Percentiles rank a stretch among this genome's conserved stretches.
phyloP scores from a whole-genome alignment of 2,888 invertebrate species.

The Agrochola lota region DNA sequence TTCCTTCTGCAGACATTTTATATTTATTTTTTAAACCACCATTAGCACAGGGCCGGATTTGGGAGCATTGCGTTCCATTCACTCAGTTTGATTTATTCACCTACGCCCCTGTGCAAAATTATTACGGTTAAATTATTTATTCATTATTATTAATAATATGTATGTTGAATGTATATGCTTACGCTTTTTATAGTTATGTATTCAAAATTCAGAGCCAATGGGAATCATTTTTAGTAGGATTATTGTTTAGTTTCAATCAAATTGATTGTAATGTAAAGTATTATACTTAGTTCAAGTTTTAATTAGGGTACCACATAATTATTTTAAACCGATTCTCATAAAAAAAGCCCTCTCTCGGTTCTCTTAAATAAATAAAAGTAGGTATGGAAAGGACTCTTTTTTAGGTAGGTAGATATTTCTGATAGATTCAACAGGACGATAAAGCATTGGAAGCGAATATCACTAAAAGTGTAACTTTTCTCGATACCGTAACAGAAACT shows the following conservation, averaged over 20 bases:
- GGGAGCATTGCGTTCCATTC: constrained; percentile 64
- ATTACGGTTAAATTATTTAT: constrained; percentile 72
- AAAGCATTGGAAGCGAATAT: neutral
- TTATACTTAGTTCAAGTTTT: neutral
- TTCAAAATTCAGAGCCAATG: neutral
- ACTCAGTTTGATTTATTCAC: constrained; percentile 69
- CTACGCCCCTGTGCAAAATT: constrained; percentile 67
- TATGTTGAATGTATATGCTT: neutral
- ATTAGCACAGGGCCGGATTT: constrained; percentile 69
- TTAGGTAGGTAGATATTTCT: neutral
- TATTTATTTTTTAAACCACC: constrained; percentile 76
- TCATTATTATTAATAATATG: constrained; percentile 58
- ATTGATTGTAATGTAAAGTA: neutral
- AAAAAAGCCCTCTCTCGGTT: too few relatives aligned
- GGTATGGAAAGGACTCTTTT: neutral
- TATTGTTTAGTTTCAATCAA: constrained; percentile 9
- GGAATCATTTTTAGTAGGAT: neutral
- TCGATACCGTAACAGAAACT: constrained; percentile 35
- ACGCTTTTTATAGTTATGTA: neutral
- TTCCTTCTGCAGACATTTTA: constrained; percentile 23
- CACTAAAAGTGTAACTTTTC: constrained; percentile 24
- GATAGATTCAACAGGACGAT: neutral
- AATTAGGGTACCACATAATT: neutral
- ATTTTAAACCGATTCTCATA: neutral
- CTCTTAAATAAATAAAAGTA: too few relatives aligned